Evolutionary conservation across 2,797 vertebrate species (phyloP).

Genomic region (Hippocampus kuda): DNA sequence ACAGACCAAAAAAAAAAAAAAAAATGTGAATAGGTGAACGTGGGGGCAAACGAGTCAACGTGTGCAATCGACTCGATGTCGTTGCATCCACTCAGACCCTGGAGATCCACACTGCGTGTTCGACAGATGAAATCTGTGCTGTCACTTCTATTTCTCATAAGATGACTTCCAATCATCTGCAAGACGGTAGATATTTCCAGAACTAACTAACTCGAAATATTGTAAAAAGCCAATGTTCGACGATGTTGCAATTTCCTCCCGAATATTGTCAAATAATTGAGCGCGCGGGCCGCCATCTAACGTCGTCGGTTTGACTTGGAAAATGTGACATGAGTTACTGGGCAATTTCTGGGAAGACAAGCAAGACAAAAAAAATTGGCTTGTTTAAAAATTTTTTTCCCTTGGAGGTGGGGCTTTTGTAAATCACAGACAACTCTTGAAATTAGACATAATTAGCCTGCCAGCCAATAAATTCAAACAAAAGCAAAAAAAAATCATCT

Average conservation of each 20-base stretch:
- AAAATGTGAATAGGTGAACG: slow-evolving; percentile 8
- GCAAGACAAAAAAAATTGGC: too few relatives aligned
- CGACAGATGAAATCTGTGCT: slow-evolving; percentile 43
- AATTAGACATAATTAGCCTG: neutral
- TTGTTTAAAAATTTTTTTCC: too few relatives aligned
- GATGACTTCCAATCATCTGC: slow-evolving; percentile 39
- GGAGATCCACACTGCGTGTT: slow-evolving; percentile 41
- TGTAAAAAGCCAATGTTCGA: slow-evolving; percentile 28
- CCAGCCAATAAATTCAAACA: neutral
- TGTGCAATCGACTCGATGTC: slow-evolving; percentile 26
- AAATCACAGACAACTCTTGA: neutral
- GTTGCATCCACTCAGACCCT: slow-evolving; percentile 38
- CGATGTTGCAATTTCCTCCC: slow-evolving; percentile 42
- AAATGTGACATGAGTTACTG: slow-evolving; percentile 27
- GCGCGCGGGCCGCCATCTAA: slow-evolving; percentile 45
- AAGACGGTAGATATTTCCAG: slow-evolving; percentile 44
- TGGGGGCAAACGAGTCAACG: slow-evolving; percentile 17
- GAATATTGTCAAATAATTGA: slow-evolving; percentile 44
- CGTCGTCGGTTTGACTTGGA: slow-evolving; percentile 36
- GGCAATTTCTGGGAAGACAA: slow-evolving; percentile 1
- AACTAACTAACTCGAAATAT: slow-evolving; percentile 47
- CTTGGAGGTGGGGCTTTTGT: too few relatives aligned
- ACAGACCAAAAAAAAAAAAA: slow-evolving; percentile 7
- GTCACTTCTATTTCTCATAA: slow-evolving; percentile 43
- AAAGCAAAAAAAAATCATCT: neutral